Evolutionary conservation across 2,113 vertebrate species (phyloP).

Genomic region (Rhinoderma darwinii): DNA sequence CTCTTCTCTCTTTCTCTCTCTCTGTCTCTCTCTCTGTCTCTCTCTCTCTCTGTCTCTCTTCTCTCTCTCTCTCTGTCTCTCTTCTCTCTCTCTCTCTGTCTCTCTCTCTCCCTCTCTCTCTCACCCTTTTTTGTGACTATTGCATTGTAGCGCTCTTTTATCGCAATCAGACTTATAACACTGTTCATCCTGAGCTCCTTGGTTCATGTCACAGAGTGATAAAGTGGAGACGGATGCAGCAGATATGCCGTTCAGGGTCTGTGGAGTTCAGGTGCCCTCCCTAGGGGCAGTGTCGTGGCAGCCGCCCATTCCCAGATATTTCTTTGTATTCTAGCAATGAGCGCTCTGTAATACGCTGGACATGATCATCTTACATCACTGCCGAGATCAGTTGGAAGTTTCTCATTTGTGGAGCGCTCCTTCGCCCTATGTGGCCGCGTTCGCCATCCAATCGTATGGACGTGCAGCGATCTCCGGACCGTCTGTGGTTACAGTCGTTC

Average conservation of each 20-base stretch:
- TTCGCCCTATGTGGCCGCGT: too few relatives aligned
- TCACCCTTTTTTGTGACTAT: too few relatives aligned
- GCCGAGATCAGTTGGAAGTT: neutral
- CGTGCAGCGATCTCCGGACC: neutral
- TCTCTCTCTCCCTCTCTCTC: neutral
- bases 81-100: neutral
- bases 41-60: too few relatives aligned
- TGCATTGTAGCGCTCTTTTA: too few relatives aligned
- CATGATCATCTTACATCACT: neutral
- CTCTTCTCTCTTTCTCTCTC: too few relatives aligned
- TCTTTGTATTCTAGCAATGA: neutral
- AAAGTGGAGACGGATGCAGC: neutral
- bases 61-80: too few relatives aligned
- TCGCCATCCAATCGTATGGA: too few relatives aligned
- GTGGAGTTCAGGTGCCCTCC: too few relatives aligned
- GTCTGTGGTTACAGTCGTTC: neutral
- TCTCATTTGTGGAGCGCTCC: neutral
- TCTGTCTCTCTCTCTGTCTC: too few relatives aligned
- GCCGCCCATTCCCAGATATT: neutral
- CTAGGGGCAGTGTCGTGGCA: too few relatives aligned
- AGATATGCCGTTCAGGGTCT: too few relatives aligned
- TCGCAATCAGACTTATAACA: neutral
- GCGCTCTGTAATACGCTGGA: neutral
- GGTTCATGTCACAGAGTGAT: neutral
- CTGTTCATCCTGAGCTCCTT: neutral